These are phyloP conservation scores for Zaprionus kolodkinae DNA, from an alignment of 1,140 invertebrate species.

Conservation along the genomic window DNA sequence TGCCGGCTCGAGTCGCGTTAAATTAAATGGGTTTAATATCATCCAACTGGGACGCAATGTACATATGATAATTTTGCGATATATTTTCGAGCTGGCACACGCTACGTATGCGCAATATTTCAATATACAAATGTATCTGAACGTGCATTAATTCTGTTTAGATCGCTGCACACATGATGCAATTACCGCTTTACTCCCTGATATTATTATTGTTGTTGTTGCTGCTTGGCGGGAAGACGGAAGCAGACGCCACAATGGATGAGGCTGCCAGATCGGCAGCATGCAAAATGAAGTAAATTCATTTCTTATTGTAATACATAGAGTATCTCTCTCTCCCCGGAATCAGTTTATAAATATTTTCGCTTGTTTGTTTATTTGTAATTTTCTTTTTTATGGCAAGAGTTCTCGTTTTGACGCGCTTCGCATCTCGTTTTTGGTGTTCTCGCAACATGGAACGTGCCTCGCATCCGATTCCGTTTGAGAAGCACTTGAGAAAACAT, in stretches of 20 bases:
- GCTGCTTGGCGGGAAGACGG: slow-evolving; percentile 36
- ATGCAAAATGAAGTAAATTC: slow-evolving; percentile 58
- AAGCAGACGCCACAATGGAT: slow-evolving; percentile 28
- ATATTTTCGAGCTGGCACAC: slow-evolving; percentile 41
- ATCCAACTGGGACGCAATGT: slow-evolving; percentile 13
- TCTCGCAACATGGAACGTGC: slow-evolving; percentile 67
- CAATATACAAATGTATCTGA: slow-evolving; percentile 37
- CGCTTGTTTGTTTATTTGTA: slow-evolving; percentile 6
- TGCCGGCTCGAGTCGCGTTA: slow-evolving; percentile 34
- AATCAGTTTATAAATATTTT: slow-evolving; percentile 3
- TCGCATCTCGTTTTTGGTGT: slow-evolving; percentile 36
- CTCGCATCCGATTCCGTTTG: slow-evolving; percentile 55
- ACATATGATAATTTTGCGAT: slow-evolving; percentile 57
- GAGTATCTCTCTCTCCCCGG: not conserved
- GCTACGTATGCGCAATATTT: slow-evolving; percentile 74
- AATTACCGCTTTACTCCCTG: slow-evolving; percentile 48
- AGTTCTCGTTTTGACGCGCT: slow-evolving; percentile 39
- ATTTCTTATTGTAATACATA: not conserved
- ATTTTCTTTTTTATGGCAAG: slow-evolving; percentile 25
- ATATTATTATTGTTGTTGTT: slow-evolving; percentile 30
- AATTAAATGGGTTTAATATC: slow-evolving; percentile 4
- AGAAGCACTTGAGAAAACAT: slow-evolving; percentile 24
- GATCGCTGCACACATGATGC: slow-evolving; percentile 51
- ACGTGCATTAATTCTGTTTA: slow-evolving; percentile 29
- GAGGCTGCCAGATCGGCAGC: slow-evolving; percentile 25